Base-by-base conservation (phyloP, 2,888 invertebrate species). In the Campopleginae sp. region DNA sequence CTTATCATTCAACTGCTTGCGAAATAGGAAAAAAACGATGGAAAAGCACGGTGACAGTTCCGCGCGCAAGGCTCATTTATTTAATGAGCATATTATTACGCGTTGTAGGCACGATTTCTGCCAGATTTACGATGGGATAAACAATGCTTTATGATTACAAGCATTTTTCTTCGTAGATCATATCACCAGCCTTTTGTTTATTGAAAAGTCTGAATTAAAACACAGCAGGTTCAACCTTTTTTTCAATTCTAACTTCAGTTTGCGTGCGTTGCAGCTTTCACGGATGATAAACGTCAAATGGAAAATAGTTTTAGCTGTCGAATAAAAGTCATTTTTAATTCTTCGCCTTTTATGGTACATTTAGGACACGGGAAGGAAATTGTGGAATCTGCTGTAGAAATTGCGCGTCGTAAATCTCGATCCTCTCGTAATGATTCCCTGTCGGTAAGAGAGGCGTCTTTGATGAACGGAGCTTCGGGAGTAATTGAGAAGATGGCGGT, bases 1-100 rank as follows among this genome's bases (percentile, higher is more conserved):
- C 87, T 86, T 65, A 65, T 71, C 48, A 44, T 44, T 58, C 54
- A 86, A 91, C 89, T 92, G 92, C 91, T 92, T 91, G 90, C 90
- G 65, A 91, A 91, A 31, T 38, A 23, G 63, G 14, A 48, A 65
- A 80, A 74, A 54, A 48, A 48, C 12, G 17, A n/a, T 12, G 19
- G 33, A 23, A 33, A 54, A 42, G 12, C 19, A 17, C 71, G 51
- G 19, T 48, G 44, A 27, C 54, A 44, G 44, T 46, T 63, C 14
- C 46, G 48, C 46, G 76, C 27, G 8, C 44, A 38, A 54, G 19
- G 31, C 51, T 33, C 38, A 46, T 33, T 70, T 44, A 44, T 27
- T 58, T 27, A 14, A 58, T 1, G 23, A 27, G 58, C 58, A 58
- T 27, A 44, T 38, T 65, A 80, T 80, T 84, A 80, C 80, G 84